phyloP scores from a whole-genome alignment of 2,797 vertebrate genomes.

The Amniataba percoides region DNA sequence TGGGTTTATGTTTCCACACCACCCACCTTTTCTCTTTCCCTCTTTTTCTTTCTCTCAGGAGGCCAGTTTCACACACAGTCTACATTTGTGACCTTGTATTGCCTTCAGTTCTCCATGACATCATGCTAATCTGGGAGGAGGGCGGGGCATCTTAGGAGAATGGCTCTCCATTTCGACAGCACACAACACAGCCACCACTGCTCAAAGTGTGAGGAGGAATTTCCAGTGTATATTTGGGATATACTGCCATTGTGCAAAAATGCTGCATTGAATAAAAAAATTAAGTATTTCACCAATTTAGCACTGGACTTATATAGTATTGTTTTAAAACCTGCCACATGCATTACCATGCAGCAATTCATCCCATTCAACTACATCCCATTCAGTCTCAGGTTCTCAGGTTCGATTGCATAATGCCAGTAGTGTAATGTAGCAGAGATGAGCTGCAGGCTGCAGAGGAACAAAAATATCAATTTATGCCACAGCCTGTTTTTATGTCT shows the following conservation, averaged over 20 bases:
- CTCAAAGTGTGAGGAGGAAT: not conserved
- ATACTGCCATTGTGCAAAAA: conserved; percentile 2
- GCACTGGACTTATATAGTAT: not conserved
- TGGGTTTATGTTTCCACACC: not conserved
- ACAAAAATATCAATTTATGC: not conserved
- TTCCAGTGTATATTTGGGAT: not conserved
- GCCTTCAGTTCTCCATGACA: conserved; percentile 21
- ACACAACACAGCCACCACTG: conserved; percentile 13
- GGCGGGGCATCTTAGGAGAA: conserved; percentile 14
- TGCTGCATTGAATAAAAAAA: not conserved
- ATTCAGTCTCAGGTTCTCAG: not conserved
- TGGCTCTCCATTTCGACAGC: conserved; percentile 17
- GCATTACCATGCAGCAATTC: not conserved
- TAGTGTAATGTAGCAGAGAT: not conserved
- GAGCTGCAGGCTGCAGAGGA: not conserved
- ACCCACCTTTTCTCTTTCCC: not conserved
- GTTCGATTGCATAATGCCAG: not conserved
- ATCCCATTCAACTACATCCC: too few relatives aligned
- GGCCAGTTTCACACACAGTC: not conserved
- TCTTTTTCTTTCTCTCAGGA: not conserved
- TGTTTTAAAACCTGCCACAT: not conserved
- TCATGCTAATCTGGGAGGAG: conserved; percentile 40
- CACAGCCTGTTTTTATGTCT: not conserved
- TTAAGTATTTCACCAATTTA: not conserved
- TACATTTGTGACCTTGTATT: conserved; percentile 37